phyloP scores from a whole-genome alignment of 2,888 invertebrate species.

The Zootermopsis nevadensis region DNA sequence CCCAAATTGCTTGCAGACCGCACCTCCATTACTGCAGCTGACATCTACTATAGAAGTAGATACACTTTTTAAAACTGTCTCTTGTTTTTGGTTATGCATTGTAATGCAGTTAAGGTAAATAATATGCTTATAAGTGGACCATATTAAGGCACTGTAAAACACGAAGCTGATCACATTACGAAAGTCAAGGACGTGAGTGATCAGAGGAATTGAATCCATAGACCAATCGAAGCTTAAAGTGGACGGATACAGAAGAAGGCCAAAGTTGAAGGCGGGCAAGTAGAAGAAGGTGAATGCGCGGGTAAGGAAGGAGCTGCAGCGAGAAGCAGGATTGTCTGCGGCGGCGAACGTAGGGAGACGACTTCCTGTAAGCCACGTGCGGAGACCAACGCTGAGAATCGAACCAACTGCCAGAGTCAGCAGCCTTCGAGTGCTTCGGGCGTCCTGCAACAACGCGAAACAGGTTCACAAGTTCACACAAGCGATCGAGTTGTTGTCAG shows the following conservation, averaged over 20 bases:
- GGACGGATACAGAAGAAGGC: constrained; percentile 64
- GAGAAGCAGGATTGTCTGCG: constrained; percentile 67
- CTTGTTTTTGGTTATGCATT: neutral
- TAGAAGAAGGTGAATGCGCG: constrained; percentile 64
- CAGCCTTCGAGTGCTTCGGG: neutral
- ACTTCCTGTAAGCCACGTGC: constrained; percentile 59
- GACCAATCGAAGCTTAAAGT: constrained; percentile 71
- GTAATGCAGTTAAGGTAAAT: neutral
- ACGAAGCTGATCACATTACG: constrained; percentile 61
- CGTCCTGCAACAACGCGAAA: constrained; percentile 6
- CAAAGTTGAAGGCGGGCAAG: constrained; percentile 64
- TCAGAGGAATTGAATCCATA: constrained; percentile 68
- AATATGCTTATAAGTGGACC: constrained; percentile 44
- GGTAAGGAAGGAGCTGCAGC: constrained; percentile 61
- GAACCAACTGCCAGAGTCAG: constrained; percentile 58
- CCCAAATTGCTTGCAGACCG: neutral
- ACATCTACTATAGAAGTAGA: neutral
- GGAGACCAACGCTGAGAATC: constrained; percentile 66
- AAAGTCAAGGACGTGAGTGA: constrained; percentile 58
- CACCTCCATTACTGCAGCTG: neutral
- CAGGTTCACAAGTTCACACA: too few species aligned
- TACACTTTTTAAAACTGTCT: neutral
- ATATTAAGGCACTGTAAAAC: constrained; percentile 58
- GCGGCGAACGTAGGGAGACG: constrained; percentile 63
- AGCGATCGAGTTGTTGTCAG: too few species aligned